Percentiles rank a stretch among this genome's conserved stretches.
Evolutionary conservation across 2,888 invertebrate genomes (phyloP).

Genomic region (Axea sp.): DNA sequence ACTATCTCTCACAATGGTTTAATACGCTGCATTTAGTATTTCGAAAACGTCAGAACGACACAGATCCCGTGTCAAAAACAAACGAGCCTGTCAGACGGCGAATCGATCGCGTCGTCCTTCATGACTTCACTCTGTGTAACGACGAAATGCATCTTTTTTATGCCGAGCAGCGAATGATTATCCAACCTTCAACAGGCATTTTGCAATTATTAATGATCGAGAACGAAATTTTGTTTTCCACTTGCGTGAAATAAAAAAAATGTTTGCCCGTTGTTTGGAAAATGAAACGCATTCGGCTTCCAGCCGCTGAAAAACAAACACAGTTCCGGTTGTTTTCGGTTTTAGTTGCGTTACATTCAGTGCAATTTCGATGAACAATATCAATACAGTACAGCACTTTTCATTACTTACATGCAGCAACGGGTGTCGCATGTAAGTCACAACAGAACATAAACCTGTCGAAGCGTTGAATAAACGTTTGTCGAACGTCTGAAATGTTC

Average conservation of each 20-base stretch:
- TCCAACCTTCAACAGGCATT: constrained; percentile 29
- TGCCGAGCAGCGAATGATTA: too few relatives aligned
- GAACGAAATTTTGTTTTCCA: too few relatives aligned
- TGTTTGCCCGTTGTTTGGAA: too few relatives aligned
- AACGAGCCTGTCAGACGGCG: constrained; percentile 36
- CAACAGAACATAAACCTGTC: too few relatives aligned
- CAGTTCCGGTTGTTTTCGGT: background rate
- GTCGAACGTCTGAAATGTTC: too few relatives aligned
- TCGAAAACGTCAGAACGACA: constrained; percentile 36
- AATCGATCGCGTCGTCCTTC: constrained; percentile 39
- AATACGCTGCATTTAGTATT: constrained; percentile 43
- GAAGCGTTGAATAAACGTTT: too few relatives aligned
- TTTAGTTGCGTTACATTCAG: constrained; percentile 22
- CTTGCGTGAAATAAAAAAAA: too few relatives aligned
- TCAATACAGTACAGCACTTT: constrained; percentile 33
- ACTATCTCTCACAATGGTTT: constrained; percentile 51
- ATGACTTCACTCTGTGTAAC: constrained; percentile 29
- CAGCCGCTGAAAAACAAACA: too few relatives aligned
- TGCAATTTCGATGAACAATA: constrained; percentile 20
- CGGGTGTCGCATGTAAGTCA: too few relatives aligned
- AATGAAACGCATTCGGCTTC: too few relatives aligned
- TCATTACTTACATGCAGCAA: constrained; percentile 17
- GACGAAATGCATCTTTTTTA: constrained; percentile 44
- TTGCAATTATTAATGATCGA: background rate
- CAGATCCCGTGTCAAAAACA: constrained; percentile 30